Percentiles rank a stretch among this genome's conserved stretches.
These are phyloP conservation scores for Drosophila pectinifera DNA, from an alignment of 1,140 invertebrate genomes.

Conservation along the genomic window DNA sequence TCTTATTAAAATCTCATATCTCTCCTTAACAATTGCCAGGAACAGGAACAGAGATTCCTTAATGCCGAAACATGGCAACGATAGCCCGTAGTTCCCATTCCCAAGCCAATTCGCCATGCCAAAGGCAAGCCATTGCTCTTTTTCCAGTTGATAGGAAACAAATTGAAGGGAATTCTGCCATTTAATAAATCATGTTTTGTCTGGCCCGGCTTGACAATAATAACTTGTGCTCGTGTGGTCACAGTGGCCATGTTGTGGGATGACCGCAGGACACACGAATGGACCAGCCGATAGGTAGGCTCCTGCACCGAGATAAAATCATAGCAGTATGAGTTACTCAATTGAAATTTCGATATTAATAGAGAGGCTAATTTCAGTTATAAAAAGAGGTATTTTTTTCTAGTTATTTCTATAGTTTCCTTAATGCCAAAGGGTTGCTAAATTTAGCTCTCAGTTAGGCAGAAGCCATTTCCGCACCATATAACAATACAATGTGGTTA, in stretches of 20 bases:
- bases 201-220: slow-evolving; percentile 81
- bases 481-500: not conserved
- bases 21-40: slow-evolving; percentile 51
- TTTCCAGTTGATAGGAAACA: slow-evolving; percentile 83
- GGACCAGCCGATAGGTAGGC: slow-evolving; percentile 59
- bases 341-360: too few species aligned
- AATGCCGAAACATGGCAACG: slow-evolving; percentile 20
- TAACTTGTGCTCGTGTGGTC: slow-evolving; percentile 77
- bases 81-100: not conserved
- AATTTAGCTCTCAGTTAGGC: not conserved
- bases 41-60: slow-evolving; percentile 27
- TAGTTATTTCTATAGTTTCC: too few species aligned
- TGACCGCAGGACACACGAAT: slow-evolving; percentile 43
- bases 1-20: slow-evolving; percentile 77
- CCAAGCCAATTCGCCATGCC: not conserved
- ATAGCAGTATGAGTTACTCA: not conserved
- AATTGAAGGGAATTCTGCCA: slow-evolving; percentile 82
- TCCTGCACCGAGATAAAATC: slow-evolving; percentile 6
- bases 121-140: slow-evolving; percentile 62
- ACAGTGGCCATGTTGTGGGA: slow-evolving; percentile 64
- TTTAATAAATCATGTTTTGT: slow-evolving; percentile 84
- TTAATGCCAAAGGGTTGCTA: not conserved
- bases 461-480: not conserved
- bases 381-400: too few species aligned
- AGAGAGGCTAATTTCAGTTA: too few species aligned